Conservation (phyloP, 2,113 vertebrate species). For the Sinocyclocheilus maitianheensis region DNA sequence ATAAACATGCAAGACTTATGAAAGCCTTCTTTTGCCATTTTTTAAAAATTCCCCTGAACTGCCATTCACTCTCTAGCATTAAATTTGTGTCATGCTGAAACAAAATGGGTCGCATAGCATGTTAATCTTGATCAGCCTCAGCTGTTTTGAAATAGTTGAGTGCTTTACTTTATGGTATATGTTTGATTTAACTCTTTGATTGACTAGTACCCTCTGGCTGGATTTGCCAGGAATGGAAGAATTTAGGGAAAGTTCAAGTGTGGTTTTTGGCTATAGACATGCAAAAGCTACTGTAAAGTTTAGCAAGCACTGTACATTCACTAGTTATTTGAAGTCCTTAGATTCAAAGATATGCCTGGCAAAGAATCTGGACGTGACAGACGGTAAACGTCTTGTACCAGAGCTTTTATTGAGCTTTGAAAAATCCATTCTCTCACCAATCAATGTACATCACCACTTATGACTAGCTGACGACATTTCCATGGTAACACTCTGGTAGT, state of each 20-base stretch:
- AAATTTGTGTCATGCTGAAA: background rate
- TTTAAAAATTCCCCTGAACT: background rate
- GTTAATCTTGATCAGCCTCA: constrained; percentile 66
- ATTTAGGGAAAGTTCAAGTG: background rate
- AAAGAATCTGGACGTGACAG: constrained; percentile 10
- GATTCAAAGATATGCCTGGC: background rate
- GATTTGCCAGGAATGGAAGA: background rate
- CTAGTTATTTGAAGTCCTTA: background rate
- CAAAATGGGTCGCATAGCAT: constrained; percentile 63
- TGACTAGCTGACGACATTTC: constrained; percentile 44
- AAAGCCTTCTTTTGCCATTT: background rate
- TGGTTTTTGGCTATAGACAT: background rate
- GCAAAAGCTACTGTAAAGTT: background rate
- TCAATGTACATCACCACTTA: constrained; percentile 51
- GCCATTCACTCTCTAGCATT: constrained; percentile 52
- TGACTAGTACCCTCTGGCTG: background rate
- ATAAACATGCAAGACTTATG: background rate
- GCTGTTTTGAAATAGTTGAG: constrained; percentile 58
- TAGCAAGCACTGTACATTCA: background rate
- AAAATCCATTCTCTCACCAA: constrained; percentile 43
- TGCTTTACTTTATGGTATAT: constrained; percentile 59
- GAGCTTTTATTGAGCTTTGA: constrained; percentile 37
- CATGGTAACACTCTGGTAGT: constrained; percentile 45
- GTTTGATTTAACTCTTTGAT: background rate
- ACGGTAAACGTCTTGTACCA: constrained; percentile 3